Evolutionary conservation across 2,888 invertebrate genomes (phyloP).

Genomic region (Panzeria rudis): DNA sequence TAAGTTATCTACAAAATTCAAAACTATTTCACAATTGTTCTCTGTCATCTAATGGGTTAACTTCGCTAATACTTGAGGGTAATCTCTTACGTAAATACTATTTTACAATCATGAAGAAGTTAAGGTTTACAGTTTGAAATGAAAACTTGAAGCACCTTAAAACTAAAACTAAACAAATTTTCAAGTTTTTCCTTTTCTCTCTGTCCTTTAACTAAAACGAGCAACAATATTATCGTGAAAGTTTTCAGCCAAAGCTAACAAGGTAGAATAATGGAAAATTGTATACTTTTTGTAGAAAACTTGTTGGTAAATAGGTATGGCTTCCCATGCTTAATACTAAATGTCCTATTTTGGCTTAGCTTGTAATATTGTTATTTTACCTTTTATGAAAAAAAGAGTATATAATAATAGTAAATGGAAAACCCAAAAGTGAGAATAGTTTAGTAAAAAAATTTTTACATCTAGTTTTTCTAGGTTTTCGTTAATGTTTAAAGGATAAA

Average conservation of each 20-base stretch:
- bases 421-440: conserved; percentile 48
- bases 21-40: too few relatives aligned
- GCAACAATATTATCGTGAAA: conserved; percentile 51
- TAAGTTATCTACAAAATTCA: too few relatives aligned
- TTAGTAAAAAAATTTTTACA: not conserved
- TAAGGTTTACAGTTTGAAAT: conserved; percentile 11
- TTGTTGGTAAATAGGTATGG: conserved; percentile 37
- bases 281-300: not conserved
- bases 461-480: conserved; percentile 23
- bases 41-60: conserved; percentile 34
- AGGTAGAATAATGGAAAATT: not conserved
- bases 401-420: conserved; percentile 3
- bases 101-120: conserved; percentile 52
- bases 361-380: not conserved
- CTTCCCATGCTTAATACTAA: conserved; percentile 54
- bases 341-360: conserved; percentile 33
- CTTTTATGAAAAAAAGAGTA: not conserved
- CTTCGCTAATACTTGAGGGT: not conserved
- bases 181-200: conserved; percentile 24
- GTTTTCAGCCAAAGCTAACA: conserved; percentile 17
- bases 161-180: conserved; percentile 61
- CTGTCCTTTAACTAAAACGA: not conserved
- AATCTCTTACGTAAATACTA: conserved; percentile 9
- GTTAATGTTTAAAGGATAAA: conserved; percentile 24
- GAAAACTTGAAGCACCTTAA: conserved; percentile 41